Evolutionary conservation across 2,797 vertebrate genomes (phyloP).

Genomic region (Cirrhinus mrigala): DNA sequence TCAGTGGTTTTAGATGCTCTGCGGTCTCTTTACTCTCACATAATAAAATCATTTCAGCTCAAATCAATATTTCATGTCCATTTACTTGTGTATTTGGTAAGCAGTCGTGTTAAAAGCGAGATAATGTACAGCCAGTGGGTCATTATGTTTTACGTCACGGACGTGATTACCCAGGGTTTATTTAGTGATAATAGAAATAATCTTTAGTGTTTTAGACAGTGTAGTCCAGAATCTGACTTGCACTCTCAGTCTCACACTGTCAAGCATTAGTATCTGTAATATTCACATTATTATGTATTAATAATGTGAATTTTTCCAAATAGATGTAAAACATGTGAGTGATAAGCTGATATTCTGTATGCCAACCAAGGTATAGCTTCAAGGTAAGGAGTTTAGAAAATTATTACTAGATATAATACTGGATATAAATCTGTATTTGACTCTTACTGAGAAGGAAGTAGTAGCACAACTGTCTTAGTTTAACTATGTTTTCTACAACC

Average conservation of each 20-base stretch:
- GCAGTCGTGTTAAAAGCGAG: background rate
- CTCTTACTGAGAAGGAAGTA: background rate
- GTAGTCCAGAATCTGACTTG: background rate
- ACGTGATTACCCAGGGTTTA: background rate
- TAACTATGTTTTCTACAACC: background rate
- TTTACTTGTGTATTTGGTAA: background rate
- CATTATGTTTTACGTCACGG: background rate
- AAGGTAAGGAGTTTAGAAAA: background rate
- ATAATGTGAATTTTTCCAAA: too few relatives aligned
- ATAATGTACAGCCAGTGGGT: background rate
- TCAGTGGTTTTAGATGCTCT: background rate
- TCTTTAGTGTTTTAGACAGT: background rate
- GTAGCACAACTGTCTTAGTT: too few relatives aligned
- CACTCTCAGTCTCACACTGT: background rate
- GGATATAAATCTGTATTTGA: background rate
- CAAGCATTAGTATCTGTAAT: background rate
- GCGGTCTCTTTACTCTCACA: background rate
- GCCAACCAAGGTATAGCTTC: too few relatives aligned
- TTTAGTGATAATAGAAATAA: background rate
- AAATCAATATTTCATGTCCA: background rate
- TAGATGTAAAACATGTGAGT: too few relatives aligned
- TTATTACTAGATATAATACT: too few relatives aligned
- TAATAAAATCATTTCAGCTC: conserved; percentile 3
- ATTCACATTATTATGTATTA: too few relatives aligned
- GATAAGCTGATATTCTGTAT: background rate